These are phyloP conservation scores for Anthopleura xanthogrammica DNA, from an alignment of 92 coral and sea anemone genomes.

Conservation along the genomic window DNA sequence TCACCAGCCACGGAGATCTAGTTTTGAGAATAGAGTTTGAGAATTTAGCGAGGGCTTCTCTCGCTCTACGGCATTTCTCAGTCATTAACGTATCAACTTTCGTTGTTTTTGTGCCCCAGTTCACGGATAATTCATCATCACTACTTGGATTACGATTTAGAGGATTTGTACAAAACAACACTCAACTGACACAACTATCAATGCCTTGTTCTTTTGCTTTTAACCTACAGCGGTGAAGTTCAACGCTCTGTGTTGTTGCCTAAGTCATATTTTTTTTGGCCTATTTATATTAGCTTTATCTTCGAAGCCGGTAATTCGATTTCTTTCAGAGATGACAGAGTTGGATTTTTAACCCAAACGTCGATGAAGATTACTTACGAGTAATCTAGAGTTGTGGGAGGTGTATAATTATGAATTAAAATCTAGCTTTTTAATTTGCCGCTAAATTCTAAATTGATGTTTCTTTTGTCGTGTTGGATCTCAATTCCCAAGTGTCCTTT, in stretches of 20 bases:
- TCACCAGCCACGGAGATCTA: neutral
- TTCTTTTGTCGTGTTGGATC: neutral
- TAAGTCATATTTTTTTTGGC: neutral
- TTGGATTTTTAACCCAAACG: neutral
- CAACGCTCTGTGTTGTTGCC: no score
- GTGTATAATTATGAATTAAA: neutral
- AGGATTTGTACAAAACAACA: neutral
- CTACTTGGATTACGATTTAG: neutral
- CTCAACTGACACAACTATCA: neutral
- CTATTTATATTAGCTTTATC: neutral
- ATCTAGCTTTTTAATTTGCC: neutral
- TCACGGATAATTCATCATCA: neutral
- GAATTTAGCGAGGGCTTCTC: neutral
- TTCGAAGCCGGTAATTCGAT: neutral
- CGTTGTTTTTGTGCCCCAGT: slow-evolving; percentile 10
- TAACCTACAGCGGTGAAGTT: neutral
- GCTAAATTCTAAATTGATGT: neutral
- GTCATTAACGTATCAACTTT: slow-evolving; percentile 24
- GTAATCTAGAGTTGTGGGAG: neutral
- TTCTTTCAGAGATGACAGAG: neutral
- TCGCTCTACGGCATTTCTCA: neutral
- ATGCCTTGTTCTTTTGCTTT: neutral
- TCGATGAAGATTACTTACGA: neutral
- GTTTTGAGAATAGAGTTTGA: slow-evolving; percentile 3
- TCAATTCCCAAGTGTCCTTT: neutral